Evolutionary conservation across 2,797 vertebrate species (phyloP).

Genomic region (Emydoidea blandingii): DNA sequence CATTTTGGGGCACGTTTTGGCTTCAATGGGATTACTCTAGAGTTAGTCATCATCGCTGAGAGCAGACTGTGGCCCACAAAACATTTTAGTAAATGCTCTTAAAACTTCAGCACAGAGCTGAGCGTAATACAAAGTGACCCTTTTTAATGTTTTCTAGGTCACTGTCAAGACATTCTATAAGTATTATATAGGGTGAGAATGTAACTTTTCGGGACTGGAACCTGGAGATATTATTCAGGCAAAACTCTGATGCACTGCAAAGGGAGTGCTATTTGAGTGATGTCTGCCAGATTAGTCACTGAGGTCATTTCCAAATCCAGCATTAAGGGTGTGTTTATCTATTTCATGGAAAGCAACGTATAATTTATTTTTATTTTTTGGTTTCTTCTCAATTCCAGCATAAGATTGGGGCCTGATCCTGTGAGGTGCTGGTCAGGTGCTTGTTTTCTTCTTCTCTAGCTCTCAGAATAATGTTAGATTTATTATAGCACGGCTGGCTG

Average conservation of each 20-base stretch:
- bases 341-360: neutral
- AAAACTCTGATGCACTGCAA: neutral
- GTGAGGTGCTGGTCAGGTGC: neutral
- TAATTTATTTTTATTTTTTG: neutral
- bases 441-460: neutral
- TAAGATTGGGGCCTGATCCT: neutral
- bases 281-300: slow-evolving; percentile 30
- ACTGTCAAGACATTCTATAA: slow-evolving; percentile 33
- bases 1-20: neutral
- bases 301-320: slow-evolving; percentile 19
- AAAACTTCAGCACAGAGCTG: neutral
- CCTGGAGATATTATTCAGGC: slow-evolving; percentile 29
- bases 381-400: fast-evolving
- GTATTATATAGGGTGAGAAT: slow-evolving; percentile 10
- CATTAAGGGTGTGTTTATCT: neutral
- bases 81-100: slow-evolving; percentile 62
- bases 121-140: neutral
- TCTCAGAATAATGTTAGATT: neutral
- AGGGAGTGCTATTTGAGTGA: slow-evolving; percentile 39
- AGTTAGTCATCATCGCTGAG: slow-evolving; percentile 24
- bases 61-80: neutral
- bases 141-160: slow-evolving; percentile 62
- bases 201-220: slow-evolving; percentile 50
- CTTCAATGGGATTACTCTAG: slow-evolving; percentile 16
- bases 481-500: neutral